Conservation (phyloP, 2,797 vertebrate species). For the Prunella strophiata region DNA sequence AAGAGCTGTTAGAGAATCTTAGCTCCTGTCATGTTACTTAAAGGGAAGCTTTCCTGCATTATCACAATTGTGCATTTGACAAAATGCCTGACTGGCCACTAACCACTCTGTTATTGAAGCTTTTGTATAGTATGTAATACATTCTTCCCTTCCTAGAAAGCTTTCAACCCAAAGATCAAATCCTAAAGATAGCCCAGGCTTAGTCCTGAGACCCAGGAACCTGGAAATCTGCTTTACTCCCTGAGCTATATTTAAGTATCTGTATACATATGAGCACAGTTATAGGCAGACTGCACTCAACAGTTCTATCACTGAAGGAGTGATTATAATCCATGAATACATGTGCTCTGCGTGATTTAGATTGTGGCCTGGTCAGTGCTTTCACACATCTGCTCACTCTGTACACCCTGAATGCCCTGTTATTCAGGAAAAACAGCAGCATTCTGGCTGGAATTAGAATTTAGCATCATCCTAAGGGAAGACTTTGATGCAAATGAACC, state of each 20-base stretch:
- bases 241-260: neutral
- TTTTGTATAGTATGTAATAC: no score
- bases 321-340: neutral
- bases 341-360: neutral
- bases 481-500: neutral
- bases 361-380: neutral
- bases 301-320: neutral
- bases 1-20: neutral
- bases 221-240: neutral
- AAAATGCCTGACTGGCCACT: neutral
- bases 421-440: neutral
- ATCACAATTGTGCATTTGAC: neutral
- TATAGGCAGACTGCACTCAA: neutral
- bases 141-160: neutral
- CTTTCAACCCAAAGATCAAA: slow-evolving; percentile 1
- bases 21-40: neutral
- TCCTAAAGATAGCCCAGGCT: neutral
- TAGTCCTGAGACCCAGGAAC: neutral
- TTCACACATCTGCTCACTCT: neutral
- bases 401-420: neutral
- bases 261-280: neutral
- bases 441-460: neutral
- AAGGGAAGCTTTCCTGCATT: neutral
- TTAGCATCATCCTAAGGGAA: neutral
- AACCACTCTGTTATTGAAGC: neutral